Base-by-base conservation (phyloP, 1,140 invertebrate species). In the Kradibia gibbosae region DNA sequence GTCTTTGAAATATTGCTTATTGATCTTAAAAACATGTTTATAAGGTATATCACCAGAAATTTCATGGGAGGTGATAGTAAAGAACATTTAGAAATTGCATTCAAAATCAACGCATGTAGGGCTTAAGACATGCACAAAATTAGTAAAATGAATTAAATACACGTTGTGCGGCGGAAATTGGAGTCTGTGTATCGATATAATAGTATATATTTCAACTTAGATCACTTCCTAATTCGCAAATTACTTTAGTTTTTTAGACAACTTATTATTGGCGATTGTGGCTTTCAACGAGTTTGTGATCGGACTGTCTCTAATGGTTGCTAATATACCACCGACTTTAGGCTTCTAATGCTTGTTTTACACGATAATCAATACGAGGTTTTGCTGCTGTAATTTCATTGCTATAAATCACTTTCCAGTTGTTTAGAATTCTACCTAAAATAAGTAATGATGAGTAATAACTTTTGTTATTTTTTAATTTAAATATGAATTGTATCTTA, bases 91-190 rank as follows among this genome's bases (percentile, higher is more conserved):
- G 15, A 3, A 57, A 13, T 15, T 57, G 15, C 31, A 65, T 65
- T 17, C 15, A 2, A 36, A 65, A 65, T 36, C 15, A 36, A 34
- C 20, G 10, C 53, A 55, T 55, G 22, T 55, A 3, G 10, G 22
- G 25, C 22, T 10, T 10, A n/a, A n/a, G 22, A 20, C 22, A 25
- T 4, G 57, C 25, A 3, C 28, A 28, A 62, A 62, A 15, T 65
- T 65, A 34, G n/a, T 17, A 34, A 13, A 34, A 65, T 65, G 34
- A 65, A 65, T 65, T 65, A 65, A 65, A 65, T 65, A 17, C 60
- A 20, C 31, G 31, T 65, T 65, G 36, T 36, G 34, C 17, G 0
- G 31, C 15, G 17, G 15, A 39, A n/a, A 36, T 67, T 67, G 31
- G 17, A 28, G 62, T 10, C 17, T 8, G 62, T 11, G 31, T 17